Conservation (phyloP, 2,888 invertebrate genomes). For the Agrochola litura region DNA sequence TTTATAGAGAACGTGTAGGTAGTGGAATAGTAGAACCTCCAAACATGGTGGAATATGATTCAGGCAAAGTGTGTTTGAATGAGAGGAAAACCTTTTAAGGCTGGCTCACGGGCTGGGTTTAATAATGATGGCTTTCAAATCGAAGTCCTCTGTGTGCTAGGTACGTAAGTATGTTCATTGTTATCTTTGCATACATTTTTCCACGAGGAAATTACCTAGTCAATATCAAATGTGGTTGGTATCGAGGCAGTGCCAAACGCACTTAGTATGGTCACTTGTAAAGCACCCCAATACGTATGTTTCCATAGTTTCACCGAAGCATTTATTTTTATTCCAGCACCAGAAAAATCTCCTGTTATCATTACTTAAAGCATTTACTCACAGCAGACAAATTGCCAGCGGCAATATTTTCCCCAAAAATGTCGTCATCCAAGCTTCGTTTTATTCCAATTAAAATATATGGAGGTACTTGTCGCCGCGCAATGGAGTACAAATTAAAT, state of each 20-base stretch:
- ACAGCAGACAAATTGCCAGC: slow-evolving; percentile 37
- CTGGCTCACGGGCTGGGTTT: neutral
- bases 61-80: neutral
- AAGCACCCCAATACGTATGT: neutral
- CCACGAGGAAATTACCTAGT: neutral
- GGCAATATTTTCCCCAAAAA: slow-evolving; percentile 54
- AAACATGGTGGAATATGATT: neutral
- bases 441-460: slow-evolving; percentile 70
- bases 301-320: neutral
- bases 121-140: slow-evolving; percentile 10
- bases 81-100: slow-evolving; percentile 7
- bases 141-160: no score
- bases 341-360: slow-evolving; percentile 22
- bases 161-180: neutral
- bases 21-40: neutral
- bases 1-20: slow-evolving; percentile 22
- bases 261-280: neutral
- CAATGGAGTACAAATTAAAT: slow-evolving; percentile 72
- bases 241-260: neutral
- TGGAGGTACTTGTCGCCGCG: slow-evolving; percentile 64
- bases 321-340: slow-evolving; percentile 3
- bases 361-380: slow-evolving; percentile 43
- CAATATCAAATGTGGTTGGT: neutral
- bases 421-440: slow-evolving; percentile 60
- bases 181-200: neutral